phyloP scores from a whole-genome alignment of 1,140 invertebrate genomes.

The Leptinotarsa defecta region DNA sequence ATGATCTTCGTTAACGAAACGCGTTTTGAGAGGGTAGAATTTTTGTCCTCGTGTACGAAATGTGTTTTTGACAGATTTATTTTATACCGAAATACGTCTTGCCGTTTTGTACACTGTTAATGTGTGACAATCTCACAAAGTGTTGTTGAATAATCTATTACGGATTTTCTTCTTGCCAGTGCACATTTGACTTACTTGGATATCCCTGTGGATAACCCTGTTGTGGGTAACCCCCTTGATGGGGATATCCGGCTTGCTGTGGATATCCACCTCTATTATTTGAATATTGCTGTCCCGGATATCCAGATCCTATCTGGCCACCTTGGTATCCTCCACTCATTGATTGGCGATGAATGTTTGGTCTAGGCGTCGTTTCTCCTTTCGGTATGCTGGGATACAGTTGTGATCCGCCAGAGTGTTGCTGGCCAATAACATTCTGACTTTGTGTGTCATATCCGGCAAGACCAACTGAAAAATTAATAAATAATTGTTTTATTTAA shows the following conservation, averaged over 20 bases:
- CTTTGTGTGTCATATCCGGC: conserved; percentile 19
- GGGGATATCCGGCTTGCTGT: conserved; percentile 17
- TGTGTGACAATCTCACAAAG: too few species aligned
- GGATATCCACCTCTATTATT: conserved; percentile 10
- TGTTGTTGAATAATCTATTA: too few species aligned
- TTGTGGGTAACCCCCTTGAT: conserved; percentile 24
- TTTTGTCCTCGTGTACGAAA: too few species aligned
- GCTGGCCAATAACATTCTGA: neutral
- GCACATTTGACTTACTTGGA: too few species aligned
- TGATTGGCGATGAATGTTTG: conserved; percentile 12
- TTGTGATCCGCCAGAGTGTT: neutral
- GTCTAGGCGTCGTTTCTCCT: conserved; percentile 27
- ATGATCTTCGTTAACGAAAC: too few species aligned
- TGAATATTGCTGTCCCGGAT: conserved; percentile 11
- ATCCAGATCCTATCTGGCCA: conserved; percentile 31
- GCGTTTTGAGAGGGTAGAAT: too few species aligned
- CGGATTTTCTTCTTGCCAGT: too few species aligned
- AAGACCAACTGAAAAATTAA: conserved; percentile 19
- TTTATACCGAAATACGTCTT: too few species aligned
- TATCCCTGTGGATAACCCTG: conserved; percentile 1
- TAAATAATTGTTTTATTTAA: neutral
- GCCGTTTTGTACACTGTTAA: too few species aligned
- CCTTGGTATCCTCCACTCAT: conserved; percentile 22
- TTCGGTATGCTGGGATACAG: conserved; percentile 16
- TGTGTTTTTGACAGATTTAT: too few species aligned